Conservation (phyloP, 2,888 invertebrate genomes). For the Apodemia zela region DNA sequence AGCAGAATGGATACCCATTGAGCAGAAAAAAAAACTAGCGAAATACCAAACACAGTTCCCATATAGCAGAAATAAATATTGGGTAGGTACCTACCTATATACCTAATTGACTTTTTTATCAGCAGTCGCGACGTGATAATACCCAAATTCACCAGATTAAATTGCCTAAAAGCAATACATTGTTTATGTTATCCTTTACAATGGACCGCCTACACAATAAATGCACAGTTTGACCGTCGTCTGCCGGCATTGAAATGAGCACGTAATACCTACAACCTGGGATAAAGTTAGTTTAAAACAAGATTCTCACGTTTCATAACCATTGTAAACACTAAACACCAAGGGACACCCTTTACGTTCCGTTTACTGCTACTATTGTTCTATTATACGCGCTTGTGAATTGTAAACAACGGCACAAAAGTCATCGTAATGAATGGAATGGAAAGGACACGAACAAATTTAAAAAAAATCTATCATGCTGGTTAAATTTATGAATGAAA, state of each 20-base stretch:
- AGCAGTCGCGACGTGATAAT: constrained; percentile 72
- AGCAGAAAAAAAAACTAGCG: constrained; percentile 29
- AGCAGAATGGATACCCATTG: too few relatives aligned
- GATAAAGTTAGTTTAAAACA: constrained; percentile 60
- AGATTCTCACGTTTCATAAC: constrained; percentile 73
- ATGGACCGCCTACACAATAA: constrained; percentile 60
- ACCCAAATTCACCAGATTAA: constrained; percentile 66
- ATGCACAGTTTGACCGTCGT: constrained; percentile 50
- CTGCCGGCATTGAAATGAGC: constrained; percentile 56
- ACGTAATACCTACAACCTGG: constrained; percentile 58
- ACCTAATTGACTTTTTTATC: constrained; percentile 62
- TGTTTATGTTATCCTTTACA: constrained; percentile 68
- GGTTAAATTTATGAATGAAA: constrained; percentile 47
- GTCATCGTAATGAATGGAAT: constrained; percentile 46
- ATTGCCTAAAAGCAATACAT: constrained; percentile 46
- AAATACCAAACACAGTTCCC: constrained; percentile 56
- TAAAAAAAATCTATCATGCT: constrained; percentile 26
- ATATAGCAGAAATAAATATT: constrained; percentile 53
- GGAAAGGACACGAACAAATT: constrained; percentile 21
- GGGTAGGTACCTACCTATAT: too few relatives aligned
- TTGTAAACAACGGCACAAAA: constrained; percentile 59
- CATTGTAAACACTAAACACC: constrained; percentile 63
- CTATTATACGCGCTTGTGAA: constrained; percentile 63
- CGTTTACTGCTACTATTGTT: constrained; percentile 68
- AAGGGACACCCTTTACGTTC: constrained; percentile 62